phyloP scores from a whole-genome alignment of 2,113 vertebrate genomes.

The Globicephala melas region DNA sequence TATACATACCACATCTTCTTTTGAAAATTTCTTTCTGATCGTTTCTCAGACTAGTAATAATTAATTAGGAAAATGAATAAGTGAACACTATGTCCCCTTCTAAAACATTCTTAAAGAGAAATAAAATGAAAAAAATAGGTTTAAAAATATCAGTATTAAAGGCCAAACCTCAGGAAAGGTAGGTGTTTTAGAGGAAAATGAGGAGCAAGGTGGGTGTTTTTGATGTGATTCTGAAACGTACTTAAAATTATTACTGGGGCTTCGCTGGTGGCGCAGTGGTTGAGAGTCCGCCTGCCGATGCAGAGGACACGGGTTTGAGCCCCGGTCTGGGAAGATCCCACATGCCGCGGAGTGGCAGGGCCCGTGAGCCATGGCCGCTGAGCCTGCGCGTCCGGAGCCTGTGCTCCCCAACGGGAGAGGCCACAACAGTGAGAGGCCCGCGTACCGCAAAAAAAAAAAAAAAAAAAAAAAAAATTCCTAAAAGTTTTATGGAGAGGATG shows the following conservation, averaged over 20 bases:
- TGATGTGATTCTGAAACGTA: neutral
- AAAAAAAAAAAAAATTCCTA: no score
- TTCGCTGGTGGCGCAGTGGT: no score
- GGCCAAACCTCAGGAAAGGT: neutral
- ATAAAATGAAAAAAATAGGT: neutral
- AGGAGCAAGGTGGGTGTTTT: neutral
- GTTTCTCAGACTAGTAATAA: neutral
- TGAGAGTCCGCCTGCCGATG: no score
- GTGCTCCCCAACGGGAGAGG: no score
- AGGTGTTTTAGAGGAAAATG: neutral
- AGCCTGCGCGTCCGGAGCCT: no score
- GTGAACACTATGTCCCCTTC: neutral
- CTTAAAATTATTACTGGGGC: neutral
- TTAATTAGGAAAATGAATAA: neutral
- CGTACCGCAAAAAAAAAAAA: no score
- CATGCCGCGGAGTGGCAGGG: fast-evolving
- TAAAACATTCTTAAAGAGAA: neutral
- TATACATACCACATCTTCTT: neutral
- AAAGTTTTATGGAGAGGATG: neutral
- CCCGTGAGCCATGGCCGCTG: no score
- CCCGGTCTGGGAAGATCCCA: no score
- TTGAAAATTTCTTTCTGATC: neutral
- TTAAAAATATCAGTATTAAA: neutral
- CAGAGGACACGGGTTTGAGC: no score
- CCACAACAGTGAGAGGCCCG: no score